These are phyloP conservation scores for Motacilla alba DNA, from an alignment of 2,113 vertebrate species.

Conservation along the genomic window DNA sequence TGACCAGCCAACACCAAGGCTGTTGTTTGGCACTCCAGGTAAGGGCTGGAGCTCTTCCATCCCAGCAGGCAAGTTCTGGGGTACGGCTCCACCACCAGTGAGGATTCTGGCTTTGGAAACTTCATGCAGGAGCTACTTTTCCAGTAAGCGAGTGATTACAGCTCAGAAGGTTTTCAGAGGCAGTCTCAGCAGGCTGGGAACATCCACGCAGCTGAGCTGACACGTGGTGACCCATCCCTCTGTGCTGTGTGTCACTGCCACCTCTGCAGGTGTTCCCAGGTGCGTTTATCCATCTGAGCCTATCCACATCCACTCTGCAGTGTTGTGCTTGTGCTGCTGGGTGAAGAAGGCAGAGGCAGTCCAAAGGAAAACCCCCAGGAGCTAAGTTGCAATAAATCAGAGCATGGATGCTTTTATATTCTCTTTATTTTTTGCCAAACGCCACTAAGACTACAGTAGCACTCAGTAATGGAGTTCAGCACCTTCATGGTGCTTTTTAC, in stretches of 20 bases:
- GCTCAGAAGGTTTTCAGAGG: background rate
- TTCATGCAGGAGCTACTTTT: background rate
- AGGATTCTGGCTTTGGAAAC: background rate
- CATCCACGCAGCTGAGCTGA: background rate
- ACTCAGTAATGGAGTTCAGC: background rate
- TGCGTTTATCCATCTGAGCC: background rate
- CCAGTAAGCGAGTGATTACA: background rate
- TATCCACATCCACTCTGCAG: background rate
- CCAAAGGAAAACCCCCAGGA: background rate
- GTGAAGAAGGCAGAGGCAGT: background rate
- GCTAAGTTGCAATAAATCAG: background rate
- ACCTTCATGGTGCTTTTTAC: background rate
- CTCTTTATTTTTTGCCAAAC: background rate
- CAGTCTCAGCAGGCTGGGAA: background rate
- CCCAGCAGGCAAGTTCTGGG: background rate
- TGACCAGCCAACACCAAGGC: background rate
- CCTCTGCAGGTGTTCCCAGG: background rate
- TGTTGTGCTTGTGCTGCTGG: background rate
- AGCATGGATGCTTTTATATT: background rate
- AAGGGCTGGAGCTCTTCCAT: background rate
- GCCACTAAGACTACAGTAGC: background rate
- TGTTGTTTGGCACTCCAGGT: background rate
- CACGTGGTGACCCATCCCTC: rapidly evolving
- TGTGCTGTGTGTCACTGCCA: background rate
- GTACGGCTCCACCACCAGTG: background rate